These are phyloP conservation scores for Dione vanillae DNA, from an alignment of 2,888 invertebrate species.

Conservation along the genomic window DNA sequence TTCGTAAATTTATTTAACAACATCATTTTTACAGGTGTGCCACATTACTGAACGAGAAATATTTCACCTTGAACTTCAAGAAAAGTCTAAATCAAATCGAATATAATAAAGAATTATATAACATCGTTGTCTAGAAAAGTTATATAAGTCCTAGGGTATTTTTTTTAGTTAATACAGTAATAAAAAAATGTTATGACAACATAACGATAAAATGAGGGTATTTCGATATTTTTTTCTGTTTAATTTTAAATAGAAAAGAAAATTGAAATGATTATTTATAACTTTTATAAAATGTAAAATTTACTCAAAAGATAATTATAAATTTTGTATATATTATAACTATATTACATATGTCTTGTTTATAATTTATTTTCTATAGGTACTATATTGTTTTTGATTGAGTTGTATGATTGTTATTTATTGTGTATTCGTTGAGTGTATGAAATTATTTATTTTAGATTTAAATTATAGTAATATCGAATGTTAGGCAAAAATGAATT, in stretches of 20 bases:
- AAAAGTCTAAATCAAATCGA: neutral
- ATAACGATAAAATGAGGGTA: constrained; percentile 5
- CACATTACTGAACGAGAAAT: neutral
- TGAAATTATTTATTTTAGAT: constrained; percentile 35
- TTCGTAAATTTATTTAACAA: neutral
- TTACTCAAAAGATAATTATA: neutral
- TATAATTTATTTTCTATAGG: neutral
- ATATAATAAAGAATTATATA: neutral
- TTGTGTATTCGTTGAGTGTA: constrained; percentile 50
- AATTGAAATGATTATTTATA: neutral
- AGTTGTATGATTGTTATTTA: constrained; percentile 65
- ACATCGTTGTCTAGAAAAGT: neutral
- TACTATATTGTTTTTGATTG: neutral
- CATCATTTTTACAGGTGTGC: constrained; percentile 6
- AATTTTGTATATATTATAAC: constrained; percentile 40
- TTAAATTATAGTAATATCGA: neutral
- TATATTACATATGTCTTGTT: neutral
- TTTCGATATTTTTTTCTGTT: neutral
- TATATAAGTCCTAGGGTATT: too few species aligned
- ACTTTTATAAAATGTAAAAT: neutral
- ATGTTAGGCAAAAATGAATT: neutral
- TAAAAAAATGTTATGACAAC: too few species aligned
- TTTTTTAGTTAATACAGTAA: too few species aligned
- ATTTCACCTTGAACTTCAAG: neutral
- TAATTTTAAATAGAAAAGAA: neutral